Percentiles rank a stretch among this genome's conserved stretches.
These are phyloP conservation scores for Mythimna impura DNA, from an alignment of 2,888 invertebrate species.

Conservation along the genomic window DNA sequence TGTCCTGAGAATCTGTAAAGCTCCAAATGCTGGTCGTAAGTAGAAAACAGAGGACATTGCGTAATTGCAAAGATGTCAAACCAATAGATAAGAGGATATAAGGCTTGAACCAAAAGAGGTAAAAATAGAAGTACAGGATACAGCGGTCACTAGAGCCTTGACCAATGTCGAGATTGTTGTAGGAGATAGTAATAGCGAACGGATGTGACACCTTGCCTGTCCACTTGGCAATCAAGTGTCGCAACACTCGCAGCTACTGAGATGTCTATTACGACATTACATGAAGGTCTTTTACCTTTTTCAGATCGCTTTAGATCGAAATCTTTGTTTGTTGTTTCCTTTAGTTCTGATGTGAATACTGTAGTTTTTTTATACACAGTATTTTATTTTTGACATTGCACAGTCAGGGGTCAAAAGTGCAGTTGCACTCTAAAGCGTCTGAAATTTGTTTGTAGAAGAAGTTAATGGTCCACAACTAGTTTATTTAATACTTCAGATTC, in stretches of 20 bases:
- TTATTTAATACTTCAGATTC: too few species aligned
- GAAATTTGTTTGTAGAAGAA: too few species aligned
- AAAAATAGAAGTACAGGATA: constrained; percentile 20
- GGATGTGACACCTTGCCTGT: constrained; percentile 14
- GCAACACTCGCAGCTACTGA: background rate
- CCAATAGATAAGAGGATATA: background rate
- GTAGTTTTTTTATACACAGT: background rate
- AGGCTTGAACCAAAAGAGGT: background rate
- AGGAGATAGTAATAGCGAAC: constrained; percentile 11
- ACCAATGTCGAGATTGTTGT: constrained; percentile 16
- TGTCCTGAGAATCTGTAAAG: background rate
- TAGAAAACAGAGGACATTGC: background rate
- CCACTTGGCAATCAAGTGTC: constrained; percentile 10
- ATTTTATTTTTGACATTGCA: too few species aligned
- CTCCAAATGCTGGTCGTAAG: background rate
- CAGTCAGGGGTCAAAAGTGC: too few species aligned
- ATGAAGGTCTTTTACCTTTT: constrained; percentile 4
- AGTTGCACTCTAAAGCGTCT: too few species aligned
- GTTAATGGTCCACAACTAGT: too few species aligned
- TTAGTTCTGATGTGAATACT: background rate
- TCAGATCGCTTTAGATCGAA: background rate
- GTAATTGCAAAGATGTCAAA: background rate
- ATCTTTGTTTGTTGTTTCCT: constrained; percentile 11
- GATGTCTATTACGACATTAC: background rate
- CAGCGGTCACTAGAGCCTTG: constrained; percentile 4